phyloP scores from a whole-genome alignment of 37 sponge, comb jelly and placozoan genomes.

The Spongilla lacustris region DNA sequence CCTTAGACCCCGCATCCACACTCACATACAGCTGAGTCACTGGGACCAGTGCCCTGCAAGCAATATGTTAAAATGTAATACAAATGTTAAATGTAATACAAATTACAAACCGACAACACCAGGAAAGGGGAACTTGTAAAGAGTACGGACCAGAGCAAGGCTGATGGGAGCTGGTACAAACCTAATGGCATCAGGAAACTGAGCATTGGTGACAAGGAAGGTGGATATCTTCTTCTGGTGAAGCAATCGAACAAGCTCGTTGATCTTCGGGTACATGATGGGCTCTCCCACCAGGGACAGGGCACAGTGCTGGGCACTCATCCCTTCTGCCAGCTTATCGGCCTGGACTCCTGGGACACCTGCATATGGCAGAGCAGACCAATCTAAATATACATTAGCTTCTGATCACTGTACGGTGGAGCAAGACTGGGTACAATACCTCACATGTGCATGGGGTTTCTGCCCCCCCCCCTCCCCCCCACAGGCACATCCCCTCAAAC shows the following conservation, averaged over 20 bases:
- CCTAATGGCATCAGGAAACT: slow-evolving; percentile 96
- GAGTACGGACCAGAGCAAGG: background rate
- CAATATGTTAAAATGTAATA: no score
- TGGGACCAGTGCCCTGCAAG: slow-evolving; percentile 68
- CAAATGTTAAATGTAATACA: no score
- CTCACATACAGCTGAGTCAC: slow-evolving; percentile 97
- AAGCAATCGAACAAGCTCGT: slow-evolving; percentile 68
- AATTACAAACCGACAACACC: background rate
- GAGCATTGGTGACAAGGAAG: slow-evolving; percentile 96
- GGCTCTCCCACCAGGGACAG: slow-evolving; percentile 97
- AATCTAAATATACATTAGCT: no score
- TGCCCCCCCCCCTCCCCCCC: no score
- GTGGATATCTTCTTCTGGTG: slow-evolving; percentile 89
- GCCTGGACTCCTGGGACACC: slow-evolving; percentile 93
- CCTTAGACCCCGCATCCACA: slow-evolving; percentile 94
- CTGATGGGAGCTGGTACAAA: slow-evolving; percentile 1
- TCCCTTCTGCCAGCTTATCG: slow-evolving; percentile 88
- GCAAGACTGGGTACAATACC: no score
- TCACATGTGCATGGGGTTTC: no score
- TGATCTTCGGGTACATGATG: slow-evolving; percentile 97
- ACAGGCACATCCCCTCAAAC: no score
- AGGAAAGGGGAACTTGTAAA: background rate
- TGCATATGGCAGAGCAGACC: slow-evolving; percentile 3
- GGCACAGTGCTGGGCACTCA: slow-evolving; percentile 90
- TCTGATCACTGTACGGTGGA: no score